phyloP scores from a whole-genome alignment of 2,113 vertebrate genomes.

The Stigmatopora nigra region DNA sequence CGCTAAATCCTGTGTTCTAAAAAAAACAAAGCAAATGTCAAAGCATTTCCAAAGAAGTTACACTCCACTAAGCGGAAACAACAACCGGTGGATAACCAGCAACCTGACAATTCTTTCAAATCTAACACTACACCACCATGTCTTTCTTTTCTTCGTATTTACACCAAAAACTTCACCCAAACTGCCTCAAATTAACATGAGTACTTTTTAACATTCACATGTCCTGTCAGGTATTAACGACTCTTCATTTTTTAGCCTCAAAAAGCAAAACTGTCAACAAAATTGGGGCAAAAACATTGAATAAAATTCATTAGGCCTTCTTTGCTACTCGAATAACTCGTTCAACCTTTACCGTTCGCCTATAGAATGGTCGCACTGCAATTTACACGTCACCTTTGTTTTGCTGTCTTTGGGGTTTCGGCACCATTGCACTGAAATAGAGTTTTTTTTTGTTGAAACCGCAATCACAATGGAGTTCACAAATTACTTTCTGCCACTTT shows the following conservation, averaged over 20 bases:
- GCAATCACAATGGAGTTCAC: constrained; percentile 35
- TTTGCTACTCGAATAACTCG: constrained; percentile 32
- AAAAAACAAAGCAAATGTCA: constrained; percentile 8
- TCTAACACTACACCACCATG: not conserved
- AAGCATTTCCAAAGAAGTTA: not conserved
- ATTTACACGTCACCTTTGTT: constrained; percentile 59
- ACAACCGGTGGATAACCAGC: not conserved
- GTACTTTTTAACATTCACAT: not conserved
- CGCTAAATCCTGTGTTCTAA: not conserved
- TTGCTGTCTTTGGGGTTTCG: constrained; percentile 43
- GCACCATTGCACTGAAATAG: constrained; percentile 37
- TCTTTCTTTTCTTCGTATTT: not conserved
- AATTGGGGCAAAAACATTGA: constrained; percentile 12
- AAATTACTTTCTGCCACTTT: constrained; percentile 44
- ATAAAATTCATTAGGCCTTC: constrained; percentile 35
- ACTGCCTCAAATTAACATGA: not conserved
- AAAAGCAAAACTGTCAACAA: constrained; percentile 9
- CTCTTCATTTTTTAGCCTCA: not conserved
- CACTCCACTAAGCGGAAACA: not conserved
- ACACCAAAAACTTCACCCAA: not conserved
- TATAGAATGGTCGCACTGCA: constrained; percentile 13
- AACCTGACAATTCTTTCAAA: not conserved
- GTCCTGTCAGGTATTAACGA: not conserved
- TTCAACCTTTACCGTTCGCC: constrained; percentile 44
- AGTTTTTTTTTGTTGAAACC: constrained; percentile 42